These are phyloP conservation scores for Sitta carolinensis DNA, from an alignment of 2,797 vertebrate genomes.

Conservation along the genomic window DNA sequence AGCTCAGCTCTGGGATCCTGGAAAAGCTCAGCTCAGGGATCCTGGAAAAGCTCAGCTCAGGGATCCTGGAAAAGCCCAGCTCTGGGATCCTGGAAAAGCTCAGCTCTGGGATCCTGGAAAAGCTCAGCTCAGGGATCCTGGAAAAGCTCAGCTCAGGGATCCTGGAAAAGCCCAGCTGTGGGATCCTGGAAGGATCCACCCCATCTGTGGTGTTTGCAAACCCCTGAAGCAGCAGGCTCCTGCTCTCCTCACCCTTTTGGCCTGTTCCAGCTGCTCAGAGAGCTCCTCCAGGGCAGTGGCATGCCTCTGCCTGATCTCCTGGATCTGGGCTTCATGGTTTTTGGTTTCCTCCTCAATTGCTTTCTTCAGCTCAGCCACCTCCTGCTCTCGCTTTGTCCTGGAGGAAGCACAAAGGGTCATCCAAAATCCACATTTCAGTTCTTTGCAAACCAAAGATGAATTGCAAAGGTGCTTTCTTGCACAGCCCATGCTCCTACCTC, in stretches of 20 bases:
- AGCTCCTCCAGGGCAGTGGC: constrained; percentile 89
- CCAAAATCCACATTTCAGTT: not conserved
- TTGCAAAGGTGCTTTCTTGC: not conserved
- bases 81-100: not conserved
- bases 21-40: not conserved
- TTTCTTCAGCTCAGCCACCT: constrained; percentile 96
- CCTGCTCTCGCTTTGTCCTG: constrained; percentile 94
- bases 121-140: too few species aligned
- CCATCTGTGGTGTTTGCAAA: not conserved
- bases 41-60: too few species aligned
- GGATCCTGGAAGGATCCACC: not conserved
- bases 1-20: not conserved
- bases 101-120: not conserved
- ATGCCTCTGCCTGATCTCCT: constrained; percentile 94
- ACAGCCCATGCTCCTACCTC: constrained; percentile 77
- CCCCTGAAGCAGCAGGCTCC: not conserved
- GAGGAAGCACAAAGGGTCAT: not conserved
- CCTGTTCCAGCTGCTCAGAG: constrained; percentile 94
- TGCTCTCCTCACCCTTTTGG: constrained; percentile 85
- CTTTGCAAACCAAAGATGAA: not conserved
- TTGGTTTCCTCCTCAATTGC: constrained; percentile 93
- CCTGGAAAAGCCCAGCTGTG: too few species aligned
- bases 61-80: not conserved
- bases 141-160: not conserved
- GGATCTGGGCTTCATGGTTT: constrained; percentile 94